Evolutionary conservation across 1,140 invertebrate species (phyloP), one percentile per base, ranked within the genome.

Genomic region (Notospermus geniculatus): DNA sequence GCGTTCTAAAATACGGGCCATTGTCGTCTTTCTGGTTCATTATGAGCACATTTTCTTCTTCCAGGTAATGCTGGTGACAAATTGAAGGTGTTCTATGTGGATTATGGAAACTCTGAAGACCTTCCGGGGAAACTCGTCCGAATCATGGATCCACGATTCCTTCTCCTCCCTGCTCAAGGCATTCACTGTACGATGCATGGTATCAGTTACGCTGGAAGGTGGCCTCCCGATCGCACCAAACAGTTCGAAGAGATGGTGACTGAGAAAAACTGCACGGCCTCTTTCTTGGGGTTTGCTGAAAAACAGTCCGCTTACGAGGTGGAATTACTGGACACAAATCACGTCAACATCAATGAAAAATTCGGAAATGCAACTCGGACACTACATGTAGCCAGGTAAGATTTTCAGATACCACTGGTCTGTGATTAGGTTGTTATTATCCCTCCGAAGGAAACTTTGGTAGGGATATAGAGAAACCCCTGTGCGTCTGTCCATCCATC

Each of bases 71-170:
- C 4, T 7, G 25, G 65, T 57, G 69, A 68, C n/a, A 86, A 88
- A 25, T 88, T 86, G 15, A 88, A 88, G 1, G 87, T 93, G 0
- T 83, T 87, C 28, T 93, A 91, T 71, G 86, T 93, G 2, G 92
- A 95, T 73, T 92, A 88, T 73, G 92, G 92, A 7, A 92, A 92
- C 72, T 73, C 66, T 27, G 80, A 82, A 45, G 71, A 65, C 27
- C 75, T 80, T 17, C 46, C 83, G 13, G 57, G 41, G 13, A 64
- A 71, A n/a, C 57, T 52, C 13, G 29, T 79, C n/a, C 71, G 71
- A 57, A 25, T 28, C 5, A 65, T 77, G 5, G 61, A 62, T 39
- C 82, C 85, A 9, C 84, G 88, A 59, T 83, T 90, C 58, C 75
- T 91, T 11, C 81, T 78, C 25, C 76, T 79, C 46, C 85, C 85